Evolutionary conservation across 2,113 vertebrate genomes (phyloP).

Genomic region (Tetrax tetrax): DNA sequence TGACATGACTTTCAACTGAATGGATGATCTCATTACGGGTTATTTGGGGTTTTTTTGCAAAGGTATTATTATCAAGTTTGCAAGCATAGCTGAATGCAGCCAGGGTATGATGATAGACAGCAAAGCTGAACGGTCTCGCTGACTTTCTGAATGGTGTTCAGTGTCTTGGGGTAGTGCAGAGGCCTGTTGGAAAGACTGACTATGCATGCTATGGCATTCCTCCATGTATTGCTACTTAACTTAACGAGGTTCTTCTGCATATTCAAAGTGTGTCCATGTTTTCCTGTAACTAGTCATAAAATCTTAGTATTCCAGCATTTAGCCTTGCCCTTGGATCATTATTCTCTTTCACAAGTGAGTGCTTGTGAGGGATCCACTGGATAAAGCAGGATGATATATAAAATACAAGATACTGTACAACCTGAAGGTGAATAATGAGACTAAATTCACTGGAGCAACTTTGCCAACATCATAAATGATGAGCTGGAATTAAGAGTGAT

Average conservation of each 20-base stretch:
- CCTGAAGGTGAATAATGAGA: constrained; percentile 27
- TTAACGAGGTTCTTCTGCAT: not conserved
- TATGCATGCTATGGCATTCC: accelerated
- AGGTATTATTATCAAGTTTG: not conserved
- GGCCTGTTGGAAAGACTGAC: not conserved
- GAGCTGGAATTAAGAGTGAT: constrained; percentile 45
- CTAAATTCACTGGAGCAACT: constrained; percentile 9
- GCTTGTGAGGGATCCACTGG: not conserved
- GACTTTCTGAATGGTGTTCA: not conserved
- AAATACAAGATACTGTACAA: constrained; percentile 14
- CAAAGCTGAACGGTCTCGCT: not conserved
- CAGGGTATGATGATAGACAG: not conserved
- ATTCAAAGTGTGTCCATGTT: not conserved
- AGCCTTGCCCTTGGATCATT: not conserved
- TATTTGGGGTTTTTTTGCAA: not conserved
- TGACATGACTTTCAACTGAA: not conserved
- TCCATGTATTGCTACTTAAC: not conserved
- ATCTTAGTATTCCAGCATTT: not conserved
- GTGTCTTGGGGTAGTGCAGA: not conserved
- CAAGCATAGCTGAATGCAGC: not conserved
- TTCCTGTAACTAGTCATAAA: not conserved
- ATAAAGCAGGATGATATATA: not conserved
- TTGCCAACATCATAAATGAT: constrained; percentile 33
- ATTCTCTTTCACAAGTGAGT: not conserved
- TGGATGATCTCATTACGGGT: not conserved